A percentile compares a stretch with the other conserved stretches of the same genome.
These are phyloP conservation scores for Bedellia somnulentella DNA, from an alignment of 2,888 invertebrate species.

Conservation along the genomic window DNA sequence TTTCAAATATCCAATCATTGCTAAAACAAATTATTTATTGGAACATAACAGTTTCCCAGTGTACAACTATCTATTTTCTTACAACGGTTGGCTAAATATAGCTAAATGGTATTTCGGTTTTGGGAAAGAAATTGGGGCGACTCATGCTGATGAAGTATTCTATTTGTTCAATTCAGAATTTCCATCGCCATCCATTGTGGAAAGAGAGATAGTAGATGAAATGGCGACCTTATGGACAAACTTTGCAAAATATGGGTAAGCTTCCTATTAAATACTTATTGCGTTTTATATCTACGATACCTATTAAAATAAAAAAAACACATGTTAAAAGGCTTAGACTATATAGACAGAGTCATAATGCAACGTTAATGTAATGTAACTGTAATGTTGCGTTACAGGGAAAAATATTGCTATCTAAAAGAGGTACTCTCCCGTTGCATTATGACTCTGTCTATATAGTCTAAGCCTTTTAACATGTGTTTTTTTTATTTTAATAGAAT, in stretches of 20 bases:
- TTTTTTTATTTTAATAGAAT: too few relatives aligned
- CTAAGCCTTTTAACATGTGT: too few relatives aligned
- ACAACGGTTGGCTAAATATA: constrained; percentile 37
- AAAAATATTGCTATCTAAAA: too few relatives aligned
- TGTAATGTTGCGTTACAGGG: too few relatives aligned
- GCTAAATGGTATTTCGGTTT: constrained; percentile 27
- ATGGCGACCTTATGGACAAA: constrained; percentile 41
- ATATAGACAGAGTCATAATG: too few relatives aligned
- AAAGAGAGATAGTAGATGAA: constrained; percentile 22
- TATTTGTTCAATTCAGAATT: constrained; percentile 34
- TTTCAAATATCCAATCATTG: constrained; percentile 29
- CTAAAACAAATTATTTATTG: constrained; percentile 24
- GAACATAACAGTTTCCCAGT: constrained; percentile 21
- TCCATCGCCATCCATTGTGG: constrained; percentile 18
- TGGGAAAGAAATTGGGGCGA: constrained; percentile 27
- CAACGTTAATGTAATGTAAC: too few relatives aligned
- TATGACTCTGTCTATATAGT: too few relatives aligned
- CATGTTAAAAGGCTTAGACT: too few relatives aligned
- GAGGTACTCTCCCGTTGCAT: too few relatives aligned
- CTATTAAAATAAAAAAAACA: too few relatives aligned
- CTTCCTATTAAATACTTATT: not conserved
- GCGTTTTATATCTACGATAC: not conserved
- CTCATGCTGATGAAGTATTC: constrained; percentile 48
- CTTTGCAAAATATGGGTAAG: constrained; percentile 42
- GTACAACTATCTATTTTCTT: constrained; percentile 30